Evolutionary conservation across 2,888 invertebrate genomes (phyloP), one percentile per base, ranked within the genome.

Genomic region (Mesopsocus fuscifrons): DNA sequence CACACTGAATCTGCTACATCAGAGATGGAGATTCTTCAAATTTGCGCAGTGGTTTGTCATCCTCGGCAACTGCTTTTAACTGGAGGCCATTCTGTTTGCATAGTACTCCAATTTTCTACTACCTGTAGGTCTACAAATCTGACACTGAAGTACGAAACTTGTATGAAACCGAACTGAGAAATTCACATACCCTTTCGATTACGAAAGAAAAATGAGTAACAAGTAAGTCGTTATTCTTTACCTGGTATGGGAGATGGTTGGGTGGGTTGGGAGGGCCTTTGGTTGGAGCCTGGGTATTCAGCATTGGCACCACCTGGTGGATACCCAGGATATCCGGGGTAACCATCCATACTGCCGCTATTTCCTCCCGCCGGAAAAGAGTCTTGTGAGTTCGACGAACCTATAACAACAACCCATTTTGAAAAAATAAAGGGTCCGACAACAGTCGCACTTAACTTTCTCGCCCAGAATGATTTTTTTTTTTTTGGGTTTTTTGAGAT

Each of bases 361-460:
- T 73, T 72, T 50, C 71, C 72, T 35, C 70, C 69, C 44, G 77
- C 75, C 49, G 79, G 81, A 69, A 88, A 88, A 53, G 88, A 82
- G 62, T 88, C 88, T 69, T 84, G 83, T 42, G 87, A 83, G 66
- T 88, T 88, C 52, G 85, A 85, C 53, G 87, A 84, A 52, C 88
- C 80, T 72, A 62, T 43, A 53, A 52, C 42, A 43, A 44, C 6
- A 45, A 34, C 4, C 17, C 16, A 31, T n/a, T n/a, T n/a, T n/a
- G n/a, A n/a, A n/a, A n/a, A n/a, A n/a, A n/a, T n/a, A n/a, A n/a
- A n/a, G n/a, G n/a, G n/a, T n/a, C n/a, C n/a, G n/a, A n/a, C n/a
- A n/a, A n/a, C n/a, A n/a, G n/a, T n/a, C n/a, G n/a, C n/a, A n/a
- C n/a, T n/a, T n/a, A n/a, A n/a, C n/a, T n/a, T n/a, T n/a, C n/a